Evolutionary conservation across 1,140 invertebrate species (phyloP), one percentile per base, ranked within the genome.

Genomic region (Rhizoglyphus robini): DNA sequence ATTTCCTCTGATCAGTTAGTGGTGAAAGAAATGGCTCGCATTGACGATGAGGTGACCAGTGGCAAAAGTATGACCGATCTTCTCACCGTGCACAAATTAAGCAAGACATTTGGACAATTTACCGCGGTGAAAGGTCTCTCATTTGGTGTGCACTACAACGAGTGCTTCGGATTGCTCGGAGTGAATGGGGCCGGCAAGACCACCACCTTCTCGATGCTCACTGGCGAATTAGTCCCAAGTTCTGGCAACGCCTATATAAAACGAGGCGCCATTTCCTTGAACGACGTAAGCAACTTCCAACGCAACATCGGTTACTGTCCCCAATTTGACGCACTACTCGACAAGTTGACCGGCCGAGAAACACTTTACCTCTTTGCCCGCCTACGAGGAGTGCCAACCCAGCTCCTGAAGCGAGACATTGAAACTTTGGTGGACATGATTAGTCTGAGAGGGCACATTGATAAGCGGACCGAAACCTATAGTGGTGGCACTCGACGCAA

Each of bases 291-390:
- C 3, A 13, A 67, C 47, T 73, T 69, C 65, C 71, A 68, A 27
- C 29, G 58, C 8, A 57, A 74, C 41, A 75, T 82, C 66, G 79
- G 81, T 13, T 82, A 81, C 69, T 82, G 81, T 72, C 81, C 81
- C 2, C 81, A 82, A 70, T 80, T 79, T 76, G 87, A 89, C 78
- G 90, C 88, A 3, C 75, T 94, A 34, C 81, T 90, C 65, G 82
- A 27, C 13, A 60, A 60, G 15, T 60, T 60, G 15, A 60, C 87
- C 0, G 88, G 87, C 0, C 75, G 82, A 64, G 86, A 94, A 74
- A 87, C 84, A 60, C 75, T 96, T 11, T 66, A 72, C 34, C 81
- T 92, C 63, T 87, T 88, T 76, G 83, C 84, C 18, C 75, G 84
- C 20, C 74, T 96, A 11, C 79, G 88, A 20, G 90, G 89, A 15